Evolutionary conservation across 2,113 vertebrate species (phyloP), one percentile per base, ranked within the genome.

Genomic region (Odontophorus gujanensis): DNA sequence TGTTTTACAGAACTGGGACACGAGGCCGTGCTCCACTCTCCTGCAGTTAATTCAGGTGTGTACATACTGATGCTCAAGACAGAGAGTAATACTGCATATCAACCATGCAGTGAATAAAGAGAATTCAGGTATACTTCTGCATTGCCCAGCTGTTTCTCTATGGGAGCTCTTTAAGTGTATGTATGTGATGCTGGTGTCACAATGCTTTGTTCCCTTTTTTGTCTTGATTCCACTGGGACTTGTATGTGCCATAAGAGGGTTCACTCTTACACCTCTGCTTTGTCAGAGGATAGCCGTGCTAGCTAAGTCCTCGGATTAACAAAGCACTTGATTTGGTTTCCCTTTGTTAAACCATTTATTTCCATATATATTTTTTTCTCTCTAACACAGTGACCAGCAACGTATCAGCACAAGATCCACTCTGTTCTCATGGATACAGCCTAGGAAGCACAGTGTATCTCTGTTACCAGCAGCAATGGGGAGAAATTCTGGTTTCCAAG

Each of bases 51-150:
- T 69, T 82, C 66, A 42, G 15, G 50, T 13, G 10, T 30, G 50
- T 13, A 7, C 5, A 53, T 4, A 71, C 15, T 36, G 50, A 14
- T 0, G 4, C 22, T 61, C 11, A 19, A 34, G 63, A 38, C 0
- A 5, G 74, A 61, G 71, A 50, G 66, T 24, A 72, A 85, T 25
- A 48, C 1, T 30, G 71, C 22, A 2, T 26, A 71, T 42, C 51
- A 45, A 11, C 58, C 42, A 12, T 13, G 3, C 40, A 8, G 48
- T 3, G 0, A 72, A 81, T 14, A n/a, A 77, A 62, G 69, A 43
- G 20, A 72, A 77, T 50, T 15, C 75, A n/a, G 55, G 58, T 12
- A 34, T 9, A 11, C 34, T 53, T 50, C 40, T 61, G 55, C 63
- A 34, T 57, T 19, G 18, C 18, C 79, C 50, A 53, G 38, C 43